Percentiles rank a stretch among this genome's conserved stretches.
phyloP scores from a whole-genome alignment of 2,113 vertebrate genomes.

The Hippocampus guttulatus region DNA sequence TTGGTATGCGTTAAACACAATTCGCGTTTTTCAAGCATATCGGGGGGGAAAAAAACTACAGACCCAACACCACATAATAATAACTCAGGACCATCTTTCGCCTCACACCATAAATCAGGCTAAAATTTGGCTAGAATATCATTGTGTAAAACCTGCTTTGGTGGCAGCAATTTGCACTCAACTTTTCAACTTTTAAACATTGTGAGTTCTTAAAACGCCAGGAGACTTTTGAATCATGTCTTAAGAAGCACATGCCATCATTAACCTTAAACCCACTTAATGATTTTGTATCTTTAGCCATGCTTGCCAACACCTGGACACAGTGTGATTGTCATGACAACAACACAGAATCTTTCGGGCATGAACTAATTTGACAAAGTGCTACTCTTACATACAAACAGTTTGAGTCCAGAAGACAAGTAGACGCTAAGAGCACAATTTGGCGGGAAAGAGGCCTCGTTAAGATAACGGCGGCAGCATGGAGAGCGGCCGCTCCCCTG shows the following conservation, averaged over 20 bases:
- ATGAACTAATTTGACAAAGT: background rate
- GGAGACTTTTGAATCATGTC: background rate
- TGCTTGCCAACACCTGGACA: background rate
- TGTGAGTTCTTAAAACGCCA: no score
- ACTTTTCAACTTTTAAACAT: no score
- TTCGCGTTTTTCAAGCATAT: background rate
- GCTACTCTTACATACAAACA: background rate
- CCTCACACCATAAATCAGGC: background rate
- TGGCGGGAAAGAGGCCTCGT: constrained; percentile 43
- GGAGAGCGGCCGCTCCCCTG: constrained; percentile 53
- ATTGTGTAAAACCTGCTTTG: no score
- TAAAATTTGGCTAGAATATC: background rate
- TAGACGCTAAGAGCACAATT: constrained; percentile 51
- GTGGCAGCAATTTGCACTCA: no score
- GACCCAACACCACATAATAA: no score
- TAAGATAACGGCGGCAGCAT: constrained; percentile 66
- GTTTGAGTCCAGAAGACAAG: constrained; percentile 53
- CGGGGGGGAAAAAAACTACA: no score
- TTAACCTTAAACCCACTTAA: background rate
- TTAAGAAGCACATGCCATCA: background rate
- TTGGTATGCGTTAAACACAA: no score
- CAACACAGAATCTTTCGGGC: background rate
- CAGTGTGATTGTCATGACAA: background rate
- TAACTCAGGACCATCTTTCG: background rate
- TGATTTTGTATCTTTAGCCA: background rate